phyloP scores from a whole-genome alignment of 35 echinoderm and acorn worm species.

The Diadema setosum region DNA sequence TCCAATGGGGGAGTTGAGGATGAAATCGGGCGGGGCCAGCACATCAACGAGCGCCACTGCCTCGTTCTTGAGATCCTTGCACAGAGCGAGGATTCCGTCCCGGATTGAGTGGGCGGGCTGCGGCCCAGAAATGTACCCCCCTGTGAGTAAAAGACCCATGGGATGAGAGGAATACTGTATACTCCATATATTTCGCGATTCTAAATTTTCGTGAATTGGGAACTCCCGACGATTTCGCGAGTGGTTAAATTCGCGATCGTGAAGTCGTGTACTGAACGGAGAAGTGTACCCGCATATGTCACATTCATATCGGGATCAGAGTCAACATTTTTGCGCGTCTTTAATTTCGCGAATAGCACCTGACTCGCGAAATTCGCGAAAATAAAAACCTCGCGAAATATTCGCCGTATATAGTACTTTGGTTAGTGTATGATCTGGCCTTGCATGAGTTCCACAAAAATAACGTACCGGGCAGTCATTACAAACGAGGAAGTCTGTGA shows the following conservation, averaged over 20 bases:
- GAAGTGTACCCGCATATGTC: no score
- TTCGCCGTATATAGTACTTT: not conserved
- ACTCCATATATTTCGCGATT: no score
- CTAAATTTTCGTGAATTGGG: no score
- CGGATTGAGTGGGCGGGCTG: constrained; percentile 59
- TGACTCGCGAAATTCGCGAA: no score
- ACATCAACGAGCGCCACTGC: constrained; percentile 89
- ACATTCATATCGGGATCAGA: no score
- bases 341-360: no score
- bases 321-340: no score
- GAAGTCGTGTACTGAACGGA: no score
- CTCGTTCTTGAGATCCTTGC: constrained; percentile 80
- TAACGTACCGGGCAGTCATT: not conserved
- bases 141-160: not conserved
- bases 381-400: no score
- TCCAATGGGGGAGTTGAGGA: constrained; percentile 93
- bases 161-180: not conserved
- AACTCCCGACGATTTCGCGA: no score
- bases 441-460: not conserved
- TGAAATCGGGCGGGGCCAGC: constrained; percentile 85
- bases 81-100: constrained; percentile 66
- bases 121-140: constrained; percentile 78
- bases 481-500: no score
- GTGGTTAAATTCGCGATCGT: no score
- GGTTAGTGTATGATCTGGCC: not conserved